Percentiles rank a stretch among this genome's conserved stretches.
Evolutionary conservation across 2,797 vertebrate genomes (phyloP).

Genomic region (Pseudochaenichthys georgianus): DNA sequence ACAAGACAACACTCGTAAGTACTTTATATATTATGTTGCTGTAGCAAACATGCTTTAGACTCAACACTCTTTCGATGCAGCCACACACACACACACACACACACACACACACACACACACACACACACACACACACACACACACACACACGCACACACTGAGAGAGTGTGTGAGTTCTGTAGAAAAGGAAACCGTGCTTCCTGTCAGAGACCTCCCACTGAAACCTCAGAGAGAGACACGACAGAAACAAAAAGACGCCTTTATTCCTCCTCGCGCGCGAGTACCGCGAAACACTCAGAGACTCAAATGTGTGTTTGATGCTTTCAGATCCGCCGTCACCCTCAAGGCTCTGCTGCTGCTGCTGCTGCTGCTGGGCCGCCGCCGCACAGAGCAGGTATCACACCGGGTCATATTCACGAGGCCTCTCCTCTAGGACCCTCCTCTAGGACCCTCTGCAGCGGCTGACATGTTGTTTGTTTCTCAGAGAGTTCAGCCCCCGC

Average conservation of each 20-base stretch:
- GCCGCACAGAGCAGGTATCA: constrained; percentile 84
- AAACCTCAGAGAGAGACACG: constrained; percentile 30
- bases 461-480: constrained; percentile 2
- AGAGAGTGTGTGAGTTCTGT: constrained; percentile 28
- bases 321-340: constrained; percentile 85
- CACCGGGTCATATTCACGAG: no score
- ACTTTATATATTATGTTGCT: no score
- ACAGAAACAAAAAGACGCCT: not conserved
- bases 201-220: constrained; percentile 59
- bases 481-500: constrained; percentile 71
- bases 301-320: no score
- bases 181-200: constrained; percentile 67
- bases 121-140: no score
- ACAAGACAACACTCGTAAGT: no score
- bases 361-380: constrained; percentile 11
- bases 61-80: not conserved
- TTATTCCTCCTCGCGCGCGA: no score
- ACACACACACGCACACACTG: no score
- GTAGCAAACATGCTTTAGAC: no score
- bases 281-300: no score
- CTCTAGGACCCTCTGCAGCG: no score
- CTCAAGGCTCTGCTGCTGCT: constrained; percentile 89
- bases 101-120: not conserved
- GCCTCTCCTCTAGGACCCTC: no score
- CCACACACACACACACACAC: no score